Percentiles rank a stretch among this genome's conserved stretches.
Evolutionary conservation across 1,140 invertebrate species (phyloP).

Genomic region (Yoshiicerus persimilis): DNA sequence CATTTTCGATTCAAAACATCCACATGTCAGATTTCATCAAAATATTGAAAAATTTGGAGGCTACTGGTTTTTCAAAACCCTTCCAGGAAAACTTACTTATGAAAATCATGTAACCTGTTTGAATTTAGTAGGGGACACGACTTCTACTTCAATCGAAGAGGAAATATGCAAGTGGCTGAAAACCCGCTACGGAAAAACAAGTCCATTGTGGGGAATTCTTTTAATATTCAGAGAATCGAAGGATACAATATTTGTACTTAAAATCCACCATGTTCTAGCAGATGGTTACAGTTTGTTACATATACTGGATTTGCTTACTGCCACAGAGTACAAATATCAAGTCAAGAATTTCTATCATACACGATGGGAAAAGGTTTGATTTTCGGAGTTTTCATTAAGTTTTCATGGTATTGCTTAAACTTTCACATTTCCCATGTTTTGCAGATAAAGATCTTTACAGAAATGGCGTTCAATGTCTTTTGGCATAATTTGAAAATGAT

Average conservation of each 20-base stretch:
- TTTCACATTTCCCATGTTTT: neutral
- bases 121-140: neutral
- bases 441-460: neutral
- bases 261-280: constrained; percentile 29
- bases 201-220: constrained; percentile 25
- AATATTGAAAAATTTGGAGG: neutral
- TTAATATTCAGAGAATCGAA: neutral
- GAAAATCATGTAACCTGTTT: neutral
- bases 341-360: constrained; percentile 15
- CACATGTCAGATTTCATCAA: neutral
- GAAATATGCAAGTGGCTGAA: neutral
- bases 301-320: constrained; percentile 28
- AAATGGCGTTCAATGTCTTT: neutral
- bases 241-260: neutral
- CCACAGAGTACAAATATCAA: neutral
- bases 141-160: neutral
- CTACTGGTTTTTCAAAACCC: neutral
- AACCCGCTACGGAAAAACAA: neutral
- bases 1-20: neutral
- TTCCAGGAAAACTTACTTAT: neutral
- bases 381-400: neutral
- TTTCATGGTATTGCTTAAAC: neutral
- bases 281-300: constrained; percentile 32
- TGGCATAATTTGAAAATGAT: neutral
- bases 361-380: neutral